Evolutionary conservation across 2,888 invertebrate genomes (phyloP), one percentile per base, ranked within the genome.

Genomic region (Carterocephalus palaemon): DNA sequence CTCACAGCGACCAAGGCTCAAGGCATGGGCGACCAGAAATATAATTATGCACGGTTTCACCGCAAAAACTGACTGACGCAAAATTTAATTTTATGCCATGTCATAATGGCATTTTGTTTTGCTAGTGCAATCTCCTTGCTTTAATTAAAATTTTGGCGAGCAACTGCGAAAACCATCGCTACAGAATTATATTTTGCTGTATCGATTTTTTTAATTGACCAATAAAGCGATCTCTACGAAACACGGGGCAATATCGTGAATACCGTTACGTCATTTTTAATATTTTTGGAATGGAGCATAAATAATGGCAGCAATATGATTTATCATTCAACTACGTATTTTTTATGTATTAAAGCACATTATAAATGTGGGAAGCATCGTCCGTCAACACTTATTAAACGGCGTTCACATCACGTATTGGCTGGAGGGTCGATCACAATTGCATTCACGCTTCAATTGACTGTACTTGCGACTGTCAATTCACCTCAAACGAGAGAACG

Each of bases 401-500:
- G 22, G 43, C 29, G 34, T 42, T 34, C 43, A 12, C 10, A 29
- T 22, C 43, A 43, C 43, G 43, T 43, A 42, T 6, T 12, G 33
- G 7, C 13, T 15, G 10, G 24, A 43, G 13, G 23, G 36, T 6
- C 29, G 29, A 43, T 43, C 66, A 75, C 69, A 75, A 72, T 74
- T 68, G 65, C 65, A 67, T 74, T 75, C 69, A 70, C 61, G 57
- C 67, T 67, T 75, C 75, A 77, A 77, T 77, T 76, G 77, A 63
- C 51, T 47, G 55, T 64, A 65, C 65, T 71, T 47, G 39, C 34
- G 34, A 26, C 41, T 42, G 34, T 34, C 42, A 28, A 34, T 43
- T 43, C 42, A 28, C 42, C 28, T 19, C 42, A 29, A 42, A 43
- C 29, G 28, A 24, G 33, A 33, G 41, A 33, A 19, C 19, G 33